Conservation (phyloP, 2,888 invertebrate genomes). For the Hirudinaria manillensis region DNA sequence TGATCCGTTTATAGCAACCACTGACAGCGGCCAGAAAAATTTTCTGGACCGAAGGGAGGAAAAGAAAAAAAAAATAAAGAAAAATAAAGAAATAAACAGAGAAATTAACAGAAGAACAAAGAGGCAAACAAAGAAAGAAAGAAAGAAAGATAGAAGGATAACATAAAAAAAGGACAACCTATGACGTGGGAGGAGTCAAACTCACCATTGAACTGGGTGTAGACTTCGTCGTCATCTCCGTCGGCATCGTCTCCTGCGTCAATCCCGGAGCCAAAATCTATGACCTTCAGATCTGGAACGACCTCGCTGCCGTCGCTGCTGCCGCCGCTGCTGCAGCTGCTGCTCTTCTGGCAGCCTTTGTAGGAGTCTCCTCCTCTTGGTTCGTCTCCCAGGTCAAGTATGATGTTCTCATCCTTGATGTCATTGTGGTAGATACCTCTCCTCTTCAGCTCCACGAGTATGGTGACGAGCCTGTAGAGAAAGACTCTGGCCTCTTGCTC, state of each 20-base stretch:
- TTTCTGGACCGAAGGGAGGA: too few relatives aligned
- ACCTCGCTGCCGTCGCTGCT: too few relatives aligned
- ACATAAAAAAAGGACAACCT: too few relatives aligned
- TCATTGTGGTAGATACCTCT: slow-evolving; percentile 60
- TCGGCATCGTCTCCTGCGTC: slow-evolving; percentile 1
- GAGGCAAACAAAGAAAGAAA: too few relatives aligned
- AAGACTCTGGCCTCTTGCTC: slow-evolving; percentile 58
- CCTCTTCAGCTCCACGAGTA: slow-evolving; percentile 57
- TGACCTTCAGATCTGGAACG: neutral
- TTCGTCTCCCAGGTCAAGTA: slow-evolving; percentile 56
- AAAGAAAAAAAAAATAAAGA: too few relatives aligned
- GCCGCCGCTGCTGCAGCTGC: neutral
- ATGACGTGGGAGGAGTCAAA: too few relatives aligned
- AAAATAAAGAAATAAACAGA: too few relatives aligned
- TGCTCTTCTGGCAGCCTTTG: neutral
- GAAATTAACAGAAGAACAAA: too few relatives aligned
- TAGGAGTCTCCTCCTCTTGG: neutral
- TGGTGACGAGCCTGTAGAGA: slow-evolving; percentile 59
- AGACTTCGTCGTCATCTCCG: slow-evolving; percentile 11
- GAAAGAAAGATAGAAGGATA: too few relatives aligned
- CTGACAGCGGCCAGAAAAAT: too few relatives aligned
- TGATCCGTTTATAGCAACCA: too few relatives aligned
- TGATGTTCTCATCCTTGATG: slow-evolving; percentile 62
- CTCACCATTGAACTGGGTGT: slow-evolving; percentile 15
- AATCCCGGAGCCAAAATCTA: slow-evolving; percentile 16